phyloP scores from a whole-genome alignment of 2,113 vertebrate species.

The Charadrius vociferus region DNA sequence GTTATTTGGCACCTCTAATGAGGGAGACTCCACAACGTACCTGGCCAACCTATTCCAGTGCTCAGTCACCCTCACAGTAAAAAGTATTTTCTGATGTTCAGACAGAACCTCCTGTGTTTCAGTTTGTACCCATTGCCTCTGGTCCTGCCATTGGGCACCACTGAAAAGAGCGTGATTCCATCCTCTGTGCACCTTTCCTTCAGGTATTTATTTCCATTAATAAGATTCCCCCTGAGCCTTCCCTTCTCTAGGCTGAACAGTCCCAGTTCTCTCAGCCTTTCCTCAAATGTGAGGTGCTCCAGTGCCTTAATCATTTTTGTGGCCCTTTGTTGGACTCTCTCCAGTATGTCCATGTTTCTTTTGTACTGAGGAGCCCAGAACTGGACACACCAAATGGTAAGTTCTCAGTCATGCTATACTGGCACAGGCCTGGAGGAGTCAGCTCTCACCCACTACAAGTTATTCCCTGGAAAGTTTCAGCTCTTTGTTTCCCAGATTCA shows the following conservation, averaged over 20 bases:
- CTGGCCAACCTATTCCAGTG: not conserved
- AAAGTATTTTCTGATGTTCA: not conserved
- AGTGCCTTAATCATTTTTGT: not conserved
- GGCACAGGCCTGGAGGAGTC: not conserved
- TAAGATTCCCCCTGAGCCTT: not conserved
- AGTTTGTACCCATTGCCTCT: not conserved
- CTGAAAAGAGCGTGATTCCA: not conserved
- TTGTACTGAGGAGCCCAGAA: not conserved
- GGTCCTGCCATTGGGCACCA: not conserved
- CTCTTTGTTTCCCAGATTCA: not conserved
- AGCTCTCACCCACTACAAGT: not conserved
- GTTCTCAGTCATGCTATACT: not conserved
- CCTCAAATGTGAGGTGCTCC: not conserved
- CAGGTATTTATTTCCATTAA: not conserved
- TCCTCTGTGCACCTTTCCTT: not conserved
- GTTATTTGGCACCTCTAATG: not conserved
- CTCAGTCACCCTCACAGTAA: not conserved
- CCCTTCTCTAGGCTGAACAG: not conserved
- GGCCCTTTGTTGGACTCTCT: not conserved
- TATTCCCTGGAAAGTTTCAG: not conserved
- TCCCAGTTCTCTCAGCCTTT: not conserved
- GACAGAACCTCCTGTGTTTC: not conserved
- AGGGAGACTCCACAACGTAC: not conserved
- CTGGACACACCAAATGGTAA: rapidly evolving
- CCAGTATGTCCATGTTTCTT: not conserved